Percentiles rank a stretch among this genome's conserved stretches.
Evolutionary conservation across 2,888 invertebrate genomes (phyloP).

Genomic region (Harpagoxenus sublaevis): DNA sequence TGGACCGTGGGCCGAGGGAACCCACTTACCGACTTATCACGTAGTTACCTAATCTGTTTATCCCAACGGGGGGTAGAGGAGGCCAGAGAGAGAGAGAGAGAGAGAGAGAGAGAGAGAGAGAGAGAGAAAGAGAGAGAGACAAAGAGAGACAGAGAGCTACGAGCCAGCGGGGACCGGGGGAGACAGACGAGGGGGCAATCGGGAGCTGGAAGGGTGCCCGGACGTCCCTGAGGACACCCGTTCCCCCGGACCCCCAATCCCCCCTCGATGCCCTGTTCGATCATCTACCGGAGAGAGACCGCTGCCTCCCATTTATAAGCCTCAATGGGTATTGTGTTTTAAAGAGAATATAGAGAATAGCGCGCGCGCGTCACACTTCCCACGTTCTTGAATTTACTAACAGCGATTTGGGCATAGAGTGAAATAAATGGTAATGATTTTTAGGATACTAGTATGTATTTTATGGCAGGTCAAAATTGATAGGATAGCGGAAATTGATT

Average conservation of each 20-base stretch:
- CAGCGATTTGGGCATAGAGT: not conserved
- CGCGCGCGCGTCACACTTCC: slow-evolving; percentile 9
- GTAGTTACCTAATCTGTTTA: slow-evolving; percentile 87
- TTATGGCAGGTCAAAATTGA: not conserved
- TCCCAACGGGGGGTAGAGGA: slow-evolving; percentile 81
- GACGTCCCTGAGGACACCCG: slow-evolving; percentile 81
- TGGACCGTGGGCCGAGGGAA: slow-evolving; percentile 84
- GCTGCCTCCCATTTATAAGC: slow-evolving; percentile 46
- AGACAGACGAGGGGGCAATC: slow-evolving; percentile 58
- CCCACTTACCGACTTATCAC: slow-evolving; percentile 87
- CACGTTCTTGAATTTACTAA: slow-evolving; percentile 29
- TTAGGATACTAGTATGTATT: not conserved
- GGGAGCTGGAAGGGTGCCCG: slow-evolving; percentile 81
- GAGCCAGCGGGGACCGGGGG: slow-evolving; percentile 62
- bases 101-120: slow-evolving; percentile 34
- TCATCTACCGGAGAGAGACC: slow-evolving; percentile 72
- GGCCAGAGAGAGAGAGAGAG: slow-evolving; percentile 59
- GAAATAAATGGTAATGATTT: not conserved
- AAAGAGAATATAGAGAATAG: slow-evolving; percentile 48
- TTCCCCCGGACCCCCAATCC: slow-evolving; percentile 60
- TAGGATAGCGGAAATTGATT: not conserved
- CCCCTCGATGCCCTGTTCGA: slow-evolving; percentile 70
- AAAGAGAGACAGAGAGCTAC: slow-evolving; percentile 47
- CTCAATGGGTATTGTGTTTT: slow-evolving; percentile 44
- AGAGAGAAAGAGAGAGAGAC: slow-evolving; percentile 44